Evolutionary conservation across 2,113 vertebrate species (phyloP).

Genomic region (Rana temporaria): DNA sequence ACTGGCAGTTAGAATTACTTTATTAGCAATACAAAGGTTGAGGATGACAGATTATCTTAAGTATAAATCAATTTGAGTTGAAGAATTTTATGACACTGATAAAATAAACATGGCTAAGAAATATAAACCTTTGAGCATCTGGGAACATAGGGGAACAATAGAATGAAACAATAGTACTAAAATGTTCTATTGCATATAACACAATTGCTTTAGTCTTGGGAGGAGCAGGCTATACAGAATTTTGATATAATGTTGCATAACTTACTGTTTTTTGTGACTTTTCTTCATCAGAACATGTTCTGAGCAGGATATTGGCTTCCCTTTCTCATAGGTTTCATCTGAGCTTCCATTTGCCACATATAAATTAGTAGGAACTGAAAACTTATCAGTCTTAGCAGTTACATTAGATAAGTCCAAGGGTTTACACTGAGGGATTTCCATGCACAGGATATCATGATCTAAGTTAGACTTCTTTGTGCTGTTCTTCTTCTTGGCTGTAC

Average conservation of each 20-base stretch:
- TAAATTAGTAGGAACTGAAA: slow-evolving; percentile 24
- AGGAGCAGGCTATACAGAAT: not conserved
- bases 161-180: too few species aligned
- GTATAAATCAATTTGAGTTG: too few species aligned
- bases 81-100: too few species aligned
- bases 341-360: slow-evolving; percentile 30
- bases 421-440: slow-evolving; percentile 41
- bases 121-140: too few species aligned
- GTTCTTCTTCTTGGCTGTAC: not conserved
- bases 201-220: too few species aligned
- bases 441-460: slow-evolving; percentile 42
- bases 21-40: too few species aligned
- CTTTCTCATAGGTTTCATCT: slow-evolving; percentile 63
- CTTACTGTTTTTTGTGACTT: slow-evolving; percentile 72
- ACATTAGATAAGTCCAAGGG: slow-evolving; percentile 49
- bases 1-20: too few species aligned
- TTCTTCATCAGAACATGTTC: slow-evolving; percentile 70
- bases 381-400: slow-evolving; percentile 31
- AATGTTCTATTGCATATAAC: too few species aligned
- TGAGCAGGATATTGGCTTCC: slow-evolving; percentile 65
- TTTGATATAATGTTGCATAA: slow-evolving; percentile 44
- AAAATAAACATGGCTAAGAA: too few species aligned
- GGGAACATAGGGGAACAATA: too few species aligned
- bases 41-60: too few species aligned
- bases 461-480: slow-evolving; percentile 16